A percentile compares a stretch with the other conserved stretches of the same genome.
phyloP scores from a whole-genome alignment of 2,888 invertebrate species.

The Acanthosepion lycidas region DNA sequence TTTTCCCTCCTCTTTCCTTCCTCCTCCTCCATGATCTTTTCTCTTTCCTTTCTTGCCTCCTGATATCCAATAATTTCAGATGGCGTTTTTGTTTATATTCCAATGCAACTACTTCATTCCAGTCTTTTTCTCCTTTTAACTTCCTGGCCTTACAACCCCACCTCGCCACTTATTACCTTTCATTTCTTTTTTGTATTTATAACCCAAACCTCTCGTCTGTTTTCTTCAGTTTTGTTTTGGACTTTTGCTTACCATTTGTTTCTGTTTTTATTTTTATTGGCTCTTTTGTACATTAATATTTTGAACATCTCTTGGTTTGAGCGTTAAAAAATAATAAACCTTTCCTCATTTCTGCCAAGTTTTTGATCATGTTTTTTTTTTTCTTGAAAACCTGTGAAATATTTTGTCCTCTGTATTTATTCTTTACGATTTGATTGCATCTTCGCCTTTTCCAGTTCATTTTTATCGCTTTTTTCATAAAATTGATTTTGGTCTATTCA shows the following conservation, averaged over 20 bases:
- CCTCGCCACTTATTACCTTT: background rate
- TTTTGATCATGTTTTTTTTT: background rate
- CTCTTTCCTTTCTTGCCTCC: background rate
- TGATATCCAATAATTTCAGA: background rate
- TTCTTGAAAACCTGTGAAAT: background rate
- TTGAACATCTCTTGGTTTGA: background rate
- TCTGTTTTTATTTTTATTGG: background rate
- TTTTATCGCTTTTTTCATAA: background rate
- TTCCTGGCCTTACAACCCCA: background rate
- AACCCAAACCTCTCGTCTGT: background rate
- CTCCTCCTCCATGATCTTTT: too few relatives aligned
- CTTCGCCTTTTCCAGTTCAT: background rate
- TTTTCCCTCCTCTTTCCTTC: background rate
- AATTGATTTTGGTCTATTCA: conserved; percentile 8
- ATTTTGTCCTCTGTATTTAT: background rate
- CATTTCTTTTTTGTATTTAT: background rate
- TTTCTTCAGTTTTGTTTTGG: background rate
- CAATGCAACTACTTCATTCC: background rate
- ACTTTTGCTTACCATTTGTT: background rate
- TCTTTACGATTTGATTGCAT: background rate
- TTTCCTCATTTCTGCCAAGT: background rate
- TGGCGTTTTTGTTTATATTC: background rate
- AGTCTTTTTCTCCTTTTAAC: background rate
- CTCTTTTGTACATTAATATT: background rate
- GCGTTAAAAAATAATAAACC: background rate